Evolutionary conservation across 1,140 invertebrate species (phyloP).

Genomic region (Eciton burchellii): DNA sequence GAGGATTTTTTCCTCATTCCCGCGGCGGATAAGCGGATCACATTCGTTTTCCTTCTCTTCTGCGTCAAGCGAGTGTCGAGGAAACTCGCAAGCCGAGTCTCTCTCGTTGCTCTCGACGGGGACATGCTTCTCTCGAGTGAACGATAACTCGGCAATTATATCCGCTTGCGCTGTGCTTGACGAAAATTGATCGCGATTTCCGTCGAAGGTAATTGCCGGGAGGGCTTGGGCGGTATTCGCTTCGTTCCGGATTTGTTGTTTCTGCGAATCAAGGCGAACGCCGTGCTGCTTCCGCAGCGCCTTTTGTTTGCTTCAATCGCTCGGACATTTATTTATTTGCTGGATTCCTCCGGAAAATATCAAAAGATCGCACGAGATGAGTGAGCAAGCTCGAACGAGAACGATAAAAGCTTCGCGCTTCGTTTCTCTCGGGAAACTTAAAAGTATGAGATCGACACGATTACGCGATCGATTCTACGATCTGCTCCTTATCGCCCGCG

Average conservation of each 20-base stretch:
- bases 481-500: no score
- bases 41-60: neutral
- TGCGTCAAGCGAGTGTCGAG: neutral
- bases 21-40: neutral
- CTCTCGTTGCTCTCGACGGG: neutral
- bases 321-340: constrained; percentile 57
- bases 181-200: constrained; percentile 35
- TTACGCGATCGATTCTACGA: no score
- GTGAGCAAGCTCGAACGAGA: constrained; percentile 19
- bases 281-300: constrained; percentile 31
- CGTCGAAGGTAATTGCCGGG: constrained; percentile 33
- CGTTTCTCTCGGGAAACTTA: neutral
- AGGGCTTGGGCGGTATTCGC: neutral
- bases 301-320: constrained; percentile 28
- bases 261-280: constrained; percentile 20
- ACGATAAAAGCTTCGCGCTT: neutral
- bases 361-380: neutral
- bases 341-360: constrained; percentile 37
- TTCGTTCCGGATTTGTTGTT: constrained; percentile 8
- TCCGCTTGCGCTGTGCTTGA: constrained; percentile 1
- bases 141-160: constrained; percentile 19
- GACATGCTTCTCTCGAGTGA: neutral
- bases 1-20: neutral
- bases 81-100: neutral
- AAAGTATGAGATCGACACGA: no score